Evolutionary conservation across 2,888 invertebrate genomes (phyloP).

Genomic region (Macroteleia sp.): DNA sequence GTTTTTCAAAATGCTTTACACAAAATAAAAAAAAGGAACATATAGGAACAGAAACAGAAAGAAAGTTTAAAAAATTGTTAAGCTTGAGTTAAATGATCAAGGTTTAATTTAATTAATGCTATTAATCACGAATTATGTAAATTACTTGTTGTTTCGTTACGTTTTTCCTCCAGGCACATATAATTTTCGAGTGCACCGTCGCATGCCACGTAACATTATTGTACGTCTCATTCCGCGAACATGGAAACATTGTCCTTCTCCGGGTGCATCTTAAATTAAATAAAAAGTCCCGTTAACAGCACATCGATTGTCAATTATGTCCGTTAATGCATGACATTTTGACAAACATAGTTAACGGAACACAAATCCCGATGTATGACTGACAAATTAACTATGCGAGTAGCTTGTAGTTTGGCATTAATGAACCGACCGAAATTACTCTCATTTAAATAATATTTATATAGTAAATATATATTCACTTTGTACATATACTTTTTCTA

Average conservation of each 20-base stretch:
- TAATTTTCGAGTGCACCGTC: constrained; percentile 57
- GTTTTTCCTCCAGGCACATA: constrained; percentile 2
- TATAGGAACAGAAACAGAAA: no score
- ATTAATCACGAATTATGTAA: constrained; percentile 28
- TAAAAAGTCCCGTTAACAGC: constrained; percentile 46
- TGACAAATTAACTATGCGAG: constrained; percentile 27
- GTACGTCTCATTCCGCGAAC: constrained; percentile 51
- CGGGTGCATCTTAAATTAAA: constrained; percentile 40
- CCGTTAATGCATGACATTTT: constrained; percentile 59
- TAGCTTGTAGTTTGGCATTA: not conserved
- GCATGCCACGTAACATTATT: constrained; percentile 49
- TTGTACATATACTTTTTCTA: no score
- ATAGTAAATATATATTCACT: no score
- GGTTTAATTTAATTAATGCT: no score
- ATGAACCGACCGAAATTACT: no score
- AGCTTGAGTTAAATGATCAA: no score
- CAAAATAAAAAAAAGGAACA: no score
- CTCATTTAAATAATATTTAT: no score
- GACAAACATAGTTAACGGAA: constrained; percentile 51
- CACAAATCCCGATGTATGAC: not conserved
- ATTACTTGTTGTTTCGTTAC: constrained; percentile 14
- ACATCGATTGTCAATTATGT: constrained; percentile 51
- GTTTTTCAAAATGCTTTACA: no score
- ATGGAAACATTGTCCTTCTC: constrained; percentile 45
- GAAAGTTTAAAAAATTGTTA: no score